Base-by-base conservation (phyloP, 2,113 vertebrate species). In the Maccullochella peelii region DNA sequence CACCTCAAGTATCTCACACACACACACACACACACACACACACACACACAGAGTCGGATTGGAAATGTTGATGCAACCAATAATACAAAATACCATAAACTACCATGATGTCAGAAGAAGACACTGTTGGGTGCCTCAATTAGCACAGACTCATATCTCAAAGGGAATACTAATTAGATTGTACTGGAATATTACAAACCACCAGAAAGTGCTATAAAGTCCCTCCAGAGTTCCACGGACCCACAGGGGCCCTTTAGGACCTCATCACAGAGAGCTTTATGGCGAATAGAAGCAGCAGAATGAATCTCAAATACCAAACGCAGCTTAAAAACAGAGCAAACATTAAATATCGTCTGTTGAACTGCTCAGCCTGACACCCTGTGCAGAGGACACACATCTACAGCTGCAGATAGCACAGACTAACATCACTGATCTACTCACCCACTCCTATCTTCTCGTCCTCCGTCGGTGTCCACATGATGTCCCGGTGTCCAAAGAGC, bases 401-500 rank as follows among this genome's bases (percentile, higher is more conserved):
- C 12, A 42, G 33, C 20, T 8, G 8, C 4, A 36, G 16, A 8
- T 1, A 1, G 4, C 63, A 67, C 59, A 36, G 2, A 38, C 33
- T 74, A 14, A 49, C 50, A 63, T 1, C 20, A 8, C 3, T 2
- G 12, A 16, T 73, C 2, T 6, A 95, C 95, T 95, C 87, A 96
- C 95, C 95, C 40, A 96, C 95, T 91, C 95, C 95, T 4, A 95
- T 92, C 47, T 95, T 96, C 82, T 96, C 95, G 10, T 96, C 95
- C 86, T 95, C 95, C 0, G 95, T 96, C 74, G 94, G 93, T 1
- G 94, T 95, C 95, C 95, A 96, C 95, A 96, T 96, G 84, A 88
- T 86, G 86, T 91, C 85, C 91, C 79, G 79, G 65, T 79, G 73
- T 1, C 3, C 61, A 36, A 77, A 86, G 68, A 57, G 66, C 59